Conservation (phyloP, 92 coral and sea anemone genomes). For the Bergia sp. region DNA sequence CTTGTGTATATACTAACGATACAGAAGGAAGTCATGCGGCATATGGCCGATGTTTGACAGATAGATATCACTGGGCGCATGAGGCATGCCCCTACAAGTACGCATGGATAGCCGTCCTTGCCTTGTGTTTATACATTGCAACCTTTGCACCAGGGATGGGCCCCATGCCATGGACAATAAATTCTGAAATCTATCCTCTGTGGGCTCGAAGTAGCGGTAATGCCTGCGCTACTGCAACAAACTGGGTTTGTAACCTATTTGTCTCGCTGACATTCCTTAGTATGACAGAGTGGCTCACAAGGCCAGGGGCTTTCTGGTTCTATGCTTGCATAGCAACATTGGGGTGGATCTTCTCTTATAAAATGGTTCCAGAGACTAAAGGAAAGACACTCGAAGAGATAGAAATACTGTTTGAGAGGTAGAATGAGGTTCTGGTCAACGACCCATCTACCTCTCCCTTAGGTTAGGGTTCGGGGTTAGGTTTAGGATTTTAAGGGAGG, state of each 20-base stretch:
- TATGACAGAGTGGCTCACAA: slow-evolving; percentile 74
- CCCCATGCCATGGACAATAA: slow-evolving; percentile 88
- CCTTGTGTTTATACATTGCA: slow-evolving; percentile 71
- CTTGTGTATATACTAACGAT: slow-evolving; percentile 68
- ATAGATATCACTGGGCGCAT: slow-evolving; percentile 63
- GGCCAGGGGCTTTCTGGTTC: slow-evolving; percentile 89
- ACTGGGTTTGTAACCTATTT: slow-evolving; percentile 78
- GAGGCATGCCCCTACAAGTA: slow-evolving; percentile 81
- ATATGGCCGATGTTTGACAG: slow-evolving; percentile 76
- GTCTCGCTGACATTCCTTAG: slow-evolving; percentile 79
- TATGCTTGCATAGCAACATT: slow-evolving; percentile 73
- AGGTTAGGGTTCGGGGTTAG: too few relatives aligned
- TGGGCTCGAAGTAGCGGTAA: slow-evolving; percentile 88
- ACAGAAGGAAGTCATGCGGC: slow-evolving; percentile 56
- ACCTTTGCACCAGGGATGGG: slow-evolving; percentile 92
- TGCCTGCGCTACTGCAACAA: slow-evolving; percentile 78
- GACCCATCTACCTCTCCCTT: too few relatives aligned
- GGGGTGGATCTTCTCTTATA: slow-evolving; percentile 85
- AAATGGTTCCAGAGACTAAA: slow-evolving; percentile 87
- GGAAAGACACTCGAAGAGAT: slow-evolving; percentile 91
- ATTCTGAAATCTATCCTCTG: slow-evolving; percentile 84
- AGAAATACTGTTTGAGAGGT: slow-evolving; percentile 59
- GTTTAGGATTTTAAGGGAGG: too few relatives aligned
- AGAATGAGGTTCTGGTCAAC: background rate
- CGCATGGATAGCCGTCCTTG: slow-evolving; percentile 87